phyloP scores from a whole-genome alignment of 2,797 vertebrate species.

The Bradypodion pumilum region DNA sequence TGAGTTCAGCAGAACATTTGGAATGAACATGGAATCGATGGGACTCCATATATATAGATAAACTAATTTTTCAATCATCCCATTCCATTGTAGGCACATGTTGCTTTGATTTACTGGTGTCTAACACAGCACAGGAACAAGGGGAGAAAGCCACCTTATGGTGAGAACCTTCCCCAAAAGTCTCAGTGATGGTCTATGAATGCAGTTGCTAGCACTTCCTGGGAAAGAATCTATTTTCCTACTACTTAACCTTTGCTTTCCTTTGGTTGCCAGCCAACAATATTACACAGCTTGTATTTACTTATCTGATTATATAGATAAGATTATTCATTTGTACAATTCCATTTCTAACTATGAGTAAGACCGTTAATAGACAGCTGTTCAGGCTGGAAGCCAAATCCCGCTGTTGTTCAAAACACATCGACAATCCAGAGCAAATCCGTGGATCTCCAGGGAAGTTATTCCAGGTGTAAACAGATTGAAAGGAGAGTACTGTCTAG shows the following conservation, averaged over 20 bases:
- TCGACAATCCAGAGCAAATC: slow-evolving; percentile 8
- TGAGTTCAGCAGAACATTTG: neutral
- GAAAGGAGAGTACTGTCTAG: neutral
- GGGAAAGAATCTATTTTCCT: neutral
- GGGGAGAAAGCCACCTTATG: neutral
- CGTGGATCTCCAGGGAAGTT: neutral
- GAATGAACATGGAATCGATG: too few species aligned
- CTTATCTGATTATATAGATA: slow-evolving; percentile 32
- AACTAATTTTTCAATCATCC: too few species aligned
- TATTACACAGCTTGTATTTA: slow-evolving; percentile 14
- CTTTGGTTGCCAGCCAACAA: slow-evolving; percentile 9
- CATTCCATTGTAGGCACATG: too few species aligned
- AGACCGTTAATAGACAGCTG: slow-evolving; percentile 7
- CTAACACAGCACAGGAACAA: neutral
- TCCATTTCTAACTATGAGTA: slow-evolving; percentile 10
- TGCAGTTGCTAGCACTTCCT: neutral
- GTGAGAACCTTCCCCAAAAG: neutral
- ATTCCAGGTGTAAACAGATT: neutral
- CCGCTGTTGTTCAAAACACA: neutral
- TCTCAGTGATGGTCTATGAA: neutral
- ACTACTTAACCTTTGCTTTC: slow-evolving; percentile 12
- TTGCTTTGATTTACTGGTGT: too few species aligned
- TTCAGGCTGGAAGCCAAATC: slow-evolving; percentile 5
- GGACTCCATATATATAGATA: too few species aligned
- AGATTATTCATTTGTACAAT: slow-evolving; percentile 13